A percentile compares a stretch with the other conserved stretches of the same genome.
These are phyloP conservation scores for Zaprionus kolodkinae DNA, from an alignment of 1,140 invertebrate genomes.

Conservation along the genomic window DNA sequence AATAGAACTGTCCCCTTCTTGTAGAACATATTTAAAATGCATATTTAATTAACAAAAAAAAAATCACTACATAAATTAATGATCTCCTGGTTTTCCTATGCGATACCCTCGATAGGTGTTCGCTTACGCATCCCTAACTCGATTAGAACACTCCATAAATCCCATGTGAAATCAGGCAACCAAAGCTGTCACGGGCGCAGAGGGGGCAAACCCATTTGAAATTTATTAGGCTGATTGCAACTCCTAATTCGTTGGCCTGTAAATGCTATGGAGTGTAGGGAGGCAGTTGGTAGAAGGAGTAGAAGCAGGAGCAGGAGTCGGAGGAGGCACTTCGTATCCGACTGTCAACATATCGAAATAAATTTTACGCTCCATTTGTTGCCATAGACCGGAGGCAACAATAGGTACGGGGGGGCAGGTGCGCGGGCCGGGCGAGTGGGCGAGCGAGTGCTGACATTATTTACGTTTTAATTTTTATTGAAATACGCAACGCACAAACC, in stretches of 20 bases:
- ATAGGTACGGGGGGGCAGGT: neutral
- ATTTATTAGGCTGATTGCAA: slow-evolving; percentile 44
- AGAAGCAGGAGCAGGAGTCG: neutral
- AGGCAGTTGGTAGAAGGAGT: neutral
- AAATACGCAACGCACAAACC: slow-evolving; percentile 41
- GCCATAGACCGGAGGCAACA: neutral
- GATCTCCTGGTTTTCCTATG: neutral
- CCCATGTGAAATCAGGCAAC: slow-evolving; percentile 25
- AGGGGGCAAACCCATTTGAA: slow-evolving; percentile 26
- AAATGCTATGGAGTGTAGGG: slow-evolving; percentile 26
- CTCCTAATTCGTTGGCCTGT: slow-evolving; percentile 28
- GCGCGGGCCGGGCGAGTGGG: neutral
- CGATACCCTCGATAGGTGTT: neutral
- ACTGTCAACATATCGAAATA: slow-evolving; percentile 49
- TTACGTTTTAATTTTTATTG: slow-evolving; percentile 77
- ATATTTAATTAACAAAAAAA: too few relatives aligned
- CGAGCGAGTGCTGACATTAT: slow-evolving; percentile 42
- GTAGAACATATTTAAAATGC: too few relatives aligned
- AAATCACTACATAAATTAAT: too few relatives aligned
- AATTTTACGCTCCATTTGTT: slow-evolving; percentile 64
- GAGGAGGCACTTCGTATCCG: slow-evolving; percentile 10
- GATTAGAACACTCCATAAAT: slow-evolving; percentile 23
- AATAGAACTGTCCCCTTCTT: too few relatives aligned
- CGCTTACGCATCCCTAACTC: neutral
- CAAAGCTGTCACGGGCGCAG: slow-evolving; percentile 13